Evolutionary conservation across 2,888 invertebrate species (phyloP).

Genomic region (Cheilosia vulpina): DNA sequence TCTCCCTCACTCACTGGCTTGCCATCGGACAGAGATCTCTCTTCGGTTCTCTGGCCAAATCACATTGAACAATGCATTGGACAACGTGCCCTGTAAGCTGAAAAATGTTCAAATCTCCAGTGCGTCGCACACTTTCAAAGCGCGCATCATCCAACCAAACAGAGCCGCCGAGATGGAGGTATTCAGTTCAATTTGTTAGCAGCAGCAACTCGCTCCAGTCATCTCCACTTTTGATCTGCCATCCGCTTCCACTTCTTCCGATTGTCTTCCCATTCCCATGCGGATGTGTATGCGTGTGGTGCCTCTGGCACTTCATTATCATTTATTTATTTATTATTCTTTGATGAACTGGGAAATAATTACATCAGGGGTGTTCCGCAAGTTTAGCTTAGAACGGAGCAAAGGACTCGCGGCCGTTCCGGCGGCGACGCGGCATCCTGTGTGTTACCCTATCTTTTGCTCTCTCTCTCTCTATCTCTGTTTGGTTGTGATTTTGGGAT

Average conservation of each 20-base stretch:
- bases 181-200: conserved; percentile 67
- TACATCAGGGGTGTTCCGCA: conserved; percentile 26
- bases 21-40: conserved; percentile 30
- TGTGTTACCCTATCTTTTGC: neutral
- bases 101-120: conserved; percentile 57
- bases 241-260: conserved; percentile 58
- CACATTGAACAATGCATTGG: conserved; percentile 61
- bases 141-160: conserved; percentile 48
- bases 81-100: conserved; percentile 57
- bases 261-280: neutral
- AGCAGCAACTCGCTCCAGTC: conserved; percentile 24
- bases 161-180: conserved; percentile 14
- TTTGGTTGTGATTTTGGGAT: conserved; percentile 22
- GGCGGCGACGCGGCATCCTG: conserved; percentile 43
- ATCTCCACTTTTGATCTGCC: conserved; percentile 64
- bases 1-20: conserved; percentile 25
- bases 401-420: conserved; percentile 23
- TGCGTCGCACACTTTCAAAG: conserved; percentile 56
- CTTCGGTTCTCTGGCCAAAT: conserved; percentile 43
- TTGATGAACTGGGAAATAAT: conserved; percentile 72
- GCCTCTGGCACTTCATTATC: conserved; percentile 71
- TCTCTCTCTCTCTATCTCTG: neutral
- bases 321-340: conserved; percentile 72
- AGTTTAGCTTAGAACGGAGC: neutral
- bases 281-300: conserved; percentile 7